These are phyloP conservation scores for Hylomyscus alleni DNA, from an alignment of 2,797 vertebrate genomes.

Conservation along the genomic window DNA sequence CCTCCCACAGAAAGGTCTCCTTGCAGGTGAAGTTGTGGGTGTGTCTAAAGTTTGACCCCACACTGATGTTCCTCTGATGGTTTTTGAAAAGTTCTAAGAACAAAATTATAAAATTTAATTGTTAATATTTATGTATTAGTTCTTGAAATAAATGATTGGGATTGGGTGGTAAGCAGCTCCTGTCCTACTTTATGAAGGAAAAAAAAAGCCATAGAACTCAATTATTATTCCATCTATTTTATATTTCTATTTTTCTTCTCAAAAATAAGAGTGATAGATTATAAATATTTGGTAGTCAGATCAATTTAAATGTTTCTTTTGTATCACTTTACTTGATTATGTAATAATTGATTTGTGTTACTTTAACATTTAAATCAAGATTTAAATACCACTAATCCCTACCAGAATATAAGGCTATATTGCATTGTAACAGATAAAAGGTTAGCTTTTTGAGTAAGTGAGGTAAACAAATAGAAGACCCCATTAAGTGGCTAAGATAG, in stretches of 20 bases:
- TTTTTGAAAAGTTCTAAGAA: slow-evolving; percentile 52
- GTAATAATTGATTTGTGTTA: slow-evolving; percentile 9
- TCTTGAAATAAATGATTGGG: slow-evolving; percentile 26
- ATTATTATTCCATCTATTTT: neutral
- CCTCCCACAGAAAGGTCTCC: neutral
- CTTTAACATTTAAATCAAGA: slow-evolving; percentile 36
- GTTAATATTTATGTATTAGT: slow-evolving; percentile 25
- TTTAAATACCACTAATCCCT: neutral
- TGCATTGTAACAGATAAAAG: slow-evolving; percentile 30
- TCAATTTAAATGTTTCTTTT: slow-evolving; percentile 44
- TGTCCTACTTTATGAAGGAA: neutral
- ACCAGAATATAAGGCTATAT: neutral
- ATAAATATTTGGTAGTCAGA: slow-evolving; percentile 26
- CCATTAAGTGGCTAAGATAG: neutral
- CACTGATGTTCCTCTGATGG: neutral
- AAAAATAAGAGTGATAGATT: slow-evolving; percentile 64
- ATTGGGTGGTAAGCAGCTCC: neutral
- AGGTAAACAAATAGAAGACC: neutral
- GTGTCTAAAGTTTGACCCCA: neutral
- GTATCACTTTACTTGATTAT: neutral
- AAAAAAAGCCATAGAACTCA: slow-evolving; percentile 27
- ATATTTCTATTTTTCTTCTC: slow-evolving; percentile 42
- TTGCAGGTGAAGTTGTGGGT: neutral
- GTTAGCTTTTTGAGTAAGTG: neutral
- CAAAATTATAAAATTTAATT: slow-evolving; percentile 20